These are phyloP conservation scores for Mastigias papua DNA, from an alignment of 30 jellyfish, hydroid and myxozoan species.

Conservation along the genomic window DNA sequence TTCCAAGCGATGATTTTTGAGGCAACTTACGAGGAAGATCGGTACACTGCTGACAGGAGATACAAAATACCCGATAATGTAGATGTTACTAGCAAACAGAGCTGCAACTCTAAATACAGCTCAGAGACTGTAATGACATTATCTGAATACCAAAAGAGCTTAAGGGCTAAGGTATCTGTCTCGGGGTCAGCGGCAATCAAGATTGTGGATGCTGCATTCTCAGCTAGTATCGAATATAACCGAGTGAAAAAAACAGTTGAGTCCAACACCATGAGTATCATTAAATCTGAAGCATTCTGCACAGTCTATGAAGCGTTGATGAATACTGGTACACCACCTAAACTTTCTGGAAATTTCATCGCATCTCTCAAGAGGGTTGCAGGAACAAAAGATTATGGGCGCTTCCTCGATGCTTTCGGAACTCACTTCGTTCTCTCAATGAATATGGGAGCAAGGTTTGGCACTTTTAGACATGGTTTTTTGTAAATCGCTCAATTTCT, in stretches of 20 bases:
- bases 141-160: constrained; percentile 33
- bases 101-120: constrained; percentile 20
- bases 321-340: constrained; percentile 47
- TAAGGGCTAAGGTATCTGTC: constrained; percentile 43
- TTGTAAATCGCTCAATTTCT: too few species aligned
- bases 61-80: constrained; percentile 45
- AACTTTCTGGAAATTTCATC: constrained; percentile 26
- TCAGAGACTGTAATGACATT: constrained; percentile 41
- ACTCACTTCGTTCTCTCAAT: constrained; percentile 33
- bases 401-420: constrained; percentile 51
- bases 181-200: constrained; percentile 32
- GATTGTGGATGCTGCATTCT: constrained; percentile 40
- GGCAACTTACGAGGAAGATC: constrained; percentile 38
- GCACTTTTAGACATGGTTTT: too few species aligned
- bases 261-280: constrained; percentile 32
- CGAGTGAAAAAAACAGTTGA: constrained; percentile 6
- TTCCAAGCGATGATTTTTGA: constrained; percentile 16
- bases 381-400: background rate
- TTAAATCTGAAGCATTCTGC: constrained; percentile 50
- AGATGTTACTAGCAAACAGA: background rate
- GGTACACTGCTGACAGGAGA: constrained; percentile 29
- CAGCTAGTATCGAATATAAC: constrained; percentile 69
- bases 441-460: constrained; percentile 62
- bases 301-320: constrained; percentile 40
- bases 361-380: background rate